Evolutionary conservation across 2,888 invertebrate species (phyloP), one percentile per base, ranked within the genome.

Genomic region (Hyalella azteca): DNA sequence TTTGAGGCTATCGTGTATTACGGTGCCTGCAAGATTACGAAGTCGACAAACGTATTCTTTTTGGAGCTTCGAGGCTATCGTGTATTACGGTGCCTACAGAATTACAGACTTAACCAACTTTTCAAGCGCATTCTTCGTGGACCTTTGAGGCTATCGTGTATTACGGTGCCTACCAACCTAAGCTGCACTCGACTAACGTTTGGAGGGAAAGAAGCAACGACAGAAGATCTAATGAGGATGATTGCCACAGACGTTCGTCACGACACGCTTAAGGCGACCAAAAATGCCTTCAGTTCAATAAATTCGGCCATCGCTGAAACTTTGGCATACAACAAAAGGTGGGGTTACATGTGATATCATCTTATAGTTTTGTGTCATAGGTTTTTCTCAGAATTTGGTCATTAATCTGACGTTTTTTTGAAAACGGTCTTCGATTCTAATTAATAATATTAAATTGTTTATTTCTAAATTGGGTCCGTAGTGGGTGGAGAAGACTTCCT

Each of bases 251-350:
- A 83, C 45, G 26, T 83, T 22, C 59, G 83, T 15, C 59, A 81
- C 73, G 81, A 83, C 48, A 81, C 83, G 3, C 79, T 83, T 19
- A 83, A 83, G 66, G 81, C 83, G n/a, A 81, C 83, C n/a, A 83
- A 83, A 75, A 79, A 45, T 40, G 81, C 79, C 73, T 78, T 83
- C 45, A 79, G 79, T 15, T 83, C 83, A 7, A 39, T 82, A 39
- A 82, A 82, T 73, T 60, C 80, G 22, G 82, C 82, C 76, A 82
- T 82, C 32, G 78, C 81, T 2, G 82, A 82, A 32, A 81, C 82
- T 13, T 45, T 82, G n/a, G 82, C 81, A 11, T 79, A 82, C 82
- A 78, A 78, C 73, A 82, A 81, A 82, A 45, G 82, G 82, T 82
- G 80, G 78, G 66, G 9, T 22, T n/a, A n/a, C n/a, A n/a, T n/a